Evolutionary conservation across 2,888 invertebrate genomes (phyloP).

Genomic region (Noctua janthina): DNA sequence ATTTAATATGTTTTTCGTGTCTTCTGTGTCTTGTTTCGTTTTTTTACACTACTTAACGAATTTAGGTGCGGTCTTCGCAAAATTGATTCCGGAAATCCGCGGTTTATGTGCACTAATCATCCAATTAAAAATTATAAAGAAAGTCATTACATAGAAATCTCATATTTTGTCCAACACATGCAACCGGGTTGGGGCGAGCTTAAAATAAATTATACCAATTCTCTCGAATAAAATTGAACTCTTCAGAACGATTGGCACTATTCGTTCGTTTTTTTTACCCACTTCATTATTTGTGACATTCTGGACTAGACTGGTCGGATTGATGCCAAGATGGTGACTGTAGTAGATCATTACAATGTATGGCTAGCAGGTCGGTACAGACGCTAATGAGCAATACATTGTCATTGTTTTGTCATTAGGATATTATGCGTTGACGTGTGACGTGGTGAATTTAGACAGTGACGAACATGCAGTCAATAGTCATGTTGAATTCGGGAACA

Average conservation of each 20-base stretch:
- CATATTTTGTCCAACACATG: neutral
- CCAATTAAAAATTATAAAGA: too few relatives aligned
- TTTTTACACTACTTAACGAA: neutral
- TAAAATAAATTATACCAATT: neutral
- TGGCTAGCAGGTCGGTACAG: constrained; percentile 6
- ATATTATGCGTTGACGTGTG: neutral
- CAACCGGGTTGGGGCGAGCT: neutral
- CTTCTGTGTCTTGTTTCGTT: neutral
- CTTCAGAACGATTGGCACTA: neutral
- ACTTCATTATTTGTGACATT: neutral
- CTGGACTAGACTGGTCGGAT: neutral
- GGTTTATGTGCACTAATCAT: neutral
- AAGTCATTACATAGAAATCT: neutral
- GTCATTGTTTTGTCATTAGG: constrained; percentile 35
- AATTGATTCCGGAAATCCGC: too few relatives aligned
- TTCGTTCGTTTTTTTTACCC: neutral
- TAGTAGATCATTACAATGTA: constrained; percentile 21
- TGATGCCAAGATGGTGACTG: neutral
- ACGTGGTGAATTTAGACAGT: neutral
- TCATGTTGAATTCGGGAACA: neutral
- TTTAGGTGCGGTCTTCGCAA: neutral
- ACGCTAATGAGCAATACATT: constrained; percentile 36
- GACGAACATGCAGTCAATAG: neutral
- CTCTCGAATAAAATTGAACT: neutral
- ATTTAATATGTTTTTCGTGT: neutral